Base-by-base conservation (phyloP, 2,888 invertebrate species). In the Creontiades dilutus region DNA sequence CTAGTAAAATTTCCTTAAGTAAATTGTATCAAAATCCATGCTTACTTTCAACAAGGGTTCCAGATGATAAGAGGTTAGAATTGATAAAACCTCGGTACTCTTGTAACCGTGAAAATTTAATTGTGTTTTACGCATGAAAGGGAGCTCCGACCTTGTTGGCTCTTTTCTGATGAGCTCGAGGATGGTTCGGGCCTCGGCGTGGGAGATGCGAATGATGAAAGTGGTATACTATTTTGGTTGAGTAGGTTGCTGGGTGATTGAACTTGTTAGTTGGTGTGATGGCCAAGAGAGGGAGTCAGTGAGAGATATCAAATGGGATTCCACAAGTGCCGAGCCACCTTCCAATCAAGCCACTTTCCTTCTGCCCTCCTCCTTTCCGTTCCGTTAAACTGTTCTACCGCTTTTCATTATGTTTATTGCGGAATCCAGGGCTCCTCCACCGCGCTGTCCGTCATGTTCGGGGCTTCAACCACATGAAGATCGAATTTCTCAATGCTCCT, bases 261-360 rank as follows among this genome's bases (percentile, higher is more conserved):
- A 82, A 82, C 82, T 82, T 82, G 82, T 82, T 82, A 82, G 52
- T 52, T 82, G 82, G 48, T 48, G 23, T 55, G 52, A 82, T 37
- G 47, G 82, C 52, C 37, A 11, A 82, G 55, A 23, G 82, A 23
- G 48, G 16, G 82, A 48, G 82, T 11, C 37, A 27, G 57, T 61
- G 19, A 76, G n/a, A 86, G 76, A 86, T 86, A 86, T 86, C 86
- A 48, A 86, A 86, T 76, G 76, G 76, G 86, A 86, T 86, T 86
- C 86, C 86, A 86, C 86, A 86, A 86, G 86, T 86, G 86, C 86
- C 86, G 55, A 86, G 76, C 86, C 86, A 86, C 86, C 86, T 86
- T 76, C 75, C 86, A 86, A 86, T 86, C 86, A 75, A 86, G 86
- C 86, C 76, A 86, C 86, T 86, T 76, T 86, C 76, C 86, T 76